Conservation (phyloP, 2,113 vertebrate genomes). For the Cheilinus undulatus region DNA sequence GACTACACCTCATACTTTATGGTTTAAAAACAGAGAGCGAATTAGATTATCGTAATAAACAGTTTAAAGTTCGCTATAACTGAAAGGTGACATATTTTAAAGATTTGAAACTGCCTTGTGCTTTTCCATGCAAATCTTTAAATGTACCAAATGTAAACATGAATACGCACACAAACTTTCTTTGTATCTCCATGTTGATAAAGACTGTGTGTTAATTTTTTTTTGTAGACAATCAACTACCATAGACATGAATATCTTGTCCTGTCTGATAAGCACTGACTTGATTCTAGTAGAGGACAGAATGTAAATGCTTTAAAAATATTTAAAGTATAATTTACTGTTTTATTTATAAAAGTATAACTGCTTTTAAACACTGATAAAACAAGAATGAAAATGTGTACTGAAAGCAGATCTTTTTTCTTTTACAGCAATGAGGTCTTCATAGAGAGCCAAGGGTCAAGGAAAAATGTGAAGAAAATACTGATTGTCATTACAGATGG, state of each 20-base stretch:
- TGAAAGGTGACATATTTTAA: neutral
- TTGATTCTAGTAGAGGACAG: too few relatives aligned
- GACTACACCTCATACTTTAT: neutral
- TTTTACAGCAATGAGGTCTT: conserved; percentile 58
- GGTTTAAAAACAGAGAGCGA: neutral
- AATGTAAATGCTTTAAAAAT: neutral
- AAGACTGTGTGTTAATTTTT: too few relatives aligned
- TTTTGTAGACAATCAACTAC: too few relatives aligned
- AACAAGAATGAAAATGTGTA: neutral
- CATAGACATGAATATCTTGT: too few relatives aligned
- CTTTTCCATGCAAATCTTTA: too few relatives aligned
- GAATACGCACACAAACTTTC: too few relatives aligned
- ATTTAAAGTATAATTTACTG: neutral
- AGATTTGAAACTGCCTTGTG: neutral
- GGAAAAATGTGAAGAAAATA: conserved; percentile 64
- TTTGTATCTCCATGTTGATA: too few relatives aligned
- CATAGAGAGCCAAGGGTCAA: neutral
- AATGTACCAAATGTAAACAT: too few relatives aligned
- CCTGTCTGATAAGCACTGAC: too few relatives aligned
- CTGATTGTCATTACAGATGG: conserved; percentile 84
- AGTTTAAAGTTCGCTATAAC: neutral
- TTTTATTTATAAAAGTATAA: neutral
- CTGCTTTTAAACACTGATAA: neutral
- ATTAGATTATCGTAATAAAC: neutral
- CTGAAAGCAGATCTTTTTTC: neutral